Evolutionary conservation across 2,888 invertebrate genomes (phyloP), one percentile per base, ranked within the genome.

Genomic region (Dasysyrphus tricinctus): DNA sequence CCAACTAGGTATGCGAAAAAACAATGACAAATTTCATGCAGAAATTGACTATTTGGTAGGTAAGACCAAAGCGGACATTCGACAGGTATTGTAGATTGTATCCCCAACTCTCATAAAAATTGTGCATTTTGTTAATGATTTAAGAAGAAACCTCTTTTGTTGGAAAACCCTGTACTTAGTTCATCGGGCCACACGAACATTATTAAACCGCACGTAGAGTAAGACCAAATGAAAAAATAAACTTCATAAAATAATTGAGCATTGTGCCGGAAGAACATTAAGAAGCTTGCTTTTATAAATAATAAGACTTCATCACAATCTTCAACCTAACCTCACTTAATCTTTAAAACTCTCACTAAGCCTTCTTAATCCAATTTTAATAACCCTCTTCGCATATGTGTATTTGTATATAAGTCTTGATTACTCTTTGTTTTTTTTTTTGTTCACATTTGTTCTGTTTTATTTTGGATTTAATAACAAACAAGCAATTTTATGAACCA

Each of bases 401-500:
- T n/a, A n/a, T 12, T 6, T 59, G 19, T 39, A 29, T 7, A 3
- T 16, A 6, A 19, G 73, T 12, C 74, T 74, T 81, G 77, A 81
- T 86, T 44, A 70, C 65, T 51, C 47, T 73, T 76, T 51, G 39
- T 29, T 37, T 59, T 14, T 59, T 72, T 34, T 54, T 42, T 24
- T 54, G 39, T 59, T 39, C 37, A 3, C 11, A 4, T 11, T 32
- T 1, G 8, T 29, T 59, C 8, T 19, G 5, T 57, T 61, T 74
- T 11, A 16, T 57, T 42, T 59, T 19, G 19, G 24, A 37, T 80
- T 61, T 49, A 54, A 54, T 67, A 80, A 85, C 77, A 81, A 81
- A 70, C 82, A 82, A 86, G 81, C 82, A 79, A 75, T 72, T 86
- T 86, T 79, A 86, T 82, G 82, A 86, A 79, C 86, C 86, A 79